These are phyloP conservation scores for Hippoglossus hippoglossus DNA, from an alignment of 2,797 vertebrate species.

Conservation along the genomic window DNA sequence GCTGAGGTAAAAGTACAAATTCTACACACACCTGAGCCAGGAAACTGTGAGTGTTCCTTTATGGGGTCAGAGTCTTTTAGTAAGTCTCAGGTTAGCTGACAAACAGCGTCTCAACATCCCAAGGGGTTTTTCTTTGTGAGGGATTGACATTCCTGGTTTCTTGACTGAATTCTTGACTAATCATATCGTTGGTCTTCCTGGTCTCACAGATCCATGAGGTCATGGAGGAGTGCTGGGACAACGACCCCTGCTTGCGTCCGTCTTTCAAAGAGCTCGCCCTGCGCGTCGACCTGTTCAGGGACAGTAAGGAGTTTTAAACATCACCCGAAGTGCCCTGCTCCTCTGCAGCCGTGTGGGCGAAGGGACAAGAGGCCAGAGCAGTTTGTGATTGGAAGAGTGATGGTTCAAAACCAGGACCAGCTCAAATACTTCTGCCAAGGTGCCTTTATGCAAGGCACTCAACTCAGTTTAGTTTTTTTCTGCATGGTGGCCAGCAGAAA, in stretches of 20 bases:
- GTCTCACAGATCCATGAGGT: slow-evolving; percentile 79
- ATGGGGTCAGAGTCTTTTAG: too few relatives aligned
- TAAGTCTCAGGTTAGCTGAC: too few relatives aligned
- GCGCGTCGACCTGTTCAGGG: slow-evolving; percentile 82
- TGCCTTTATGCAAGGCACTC: slow-evolving; percentile 67
- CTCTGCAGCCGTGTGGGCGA: not conserved
- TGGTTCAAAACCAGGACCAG: slow-evolving; percentile 34
- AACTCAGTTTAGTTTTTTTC: not conserved
- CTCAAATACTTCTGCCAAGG: slow-evolving; percentile 58
- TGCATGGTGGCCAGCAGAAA: slow-evolving; percentile 23
- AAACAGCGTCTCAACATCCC: too few relatives aligned
- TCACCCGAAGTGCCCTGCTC: slow-evolving; percentile 70
- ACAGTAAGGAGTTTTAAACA: slow-evolving; percentile 77
- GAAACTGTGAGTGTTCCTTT: too few relatives aligned
- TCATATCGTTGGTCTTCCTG: not conserved
- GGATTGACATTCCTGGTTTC: too few relatives aligned
- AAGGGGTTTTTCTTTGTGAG: too few relatives aligned
- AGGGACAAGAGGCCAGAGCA: slow-evolving; percentile 28
- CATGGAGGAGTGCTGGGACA: slow-evolving; percentile 86
- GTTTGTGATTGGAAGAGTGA: slow-evolving; percentile 27
- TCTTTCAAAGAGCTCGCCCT: slow-evolving; percentile 83
- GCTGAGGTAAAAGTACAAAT: too few relatives aligned
- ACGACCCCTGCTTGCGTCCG: slow-evolving; percentile 75
- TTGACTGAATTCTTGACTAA: not conserved
- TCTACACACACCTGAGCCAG: too few relatives aligned